phyloP scores from a whole-genome alignment of 2,797 vertebrate genomes.

The Coilia nasus region DNA sequence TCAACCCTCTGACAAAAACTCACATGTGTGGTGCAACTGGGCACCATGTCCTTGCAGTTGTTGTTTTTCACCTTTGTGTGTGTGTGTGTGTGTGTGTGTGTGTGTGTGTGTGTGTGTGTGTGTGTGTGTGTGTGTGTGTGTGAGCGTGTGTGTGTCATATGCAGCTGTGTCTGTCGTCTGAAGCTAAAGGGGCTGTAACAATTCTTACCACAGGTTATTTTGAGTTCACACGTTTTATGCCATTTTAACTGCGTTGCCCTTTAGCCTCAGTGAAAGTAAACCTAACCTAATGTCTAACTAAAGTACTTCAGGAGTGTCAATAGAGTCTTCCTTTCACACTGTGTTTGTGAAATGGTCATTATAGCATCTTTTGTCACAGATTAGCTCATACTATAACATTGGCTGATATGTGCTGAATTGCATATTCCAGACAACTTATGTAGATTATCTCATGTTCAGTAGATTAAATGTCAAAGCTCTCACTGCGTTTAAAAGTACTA shows the following conservation, averaged over 20 bases:
- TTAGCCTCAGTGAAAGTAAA: not conserved
- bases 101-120: conserved; percentile 20
- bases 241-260: not conserved
- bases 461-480: not conserved
- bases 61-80: not conserved
- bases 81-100: not conserved
- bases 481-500: not conserved
- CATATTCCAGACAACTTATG: not conserved
- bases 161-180: not conserved
- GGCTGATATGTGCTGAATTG: not conserved
- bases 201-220: not conserved
- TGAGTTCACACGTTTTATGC: not conserved
- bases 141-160: not conserved
- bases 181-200: not conserved
- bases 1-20: not conserved
- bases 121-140: not conserved
- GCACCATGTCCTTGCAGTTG: not conserved
- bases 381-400: not conserved
- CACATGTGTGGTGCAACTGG: not conserved
- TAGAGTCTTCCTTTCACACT: not conserved
- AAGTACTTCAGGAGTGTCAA: not conserved
- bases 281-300: not conserved
- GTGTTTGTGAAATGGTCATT: not conserved
- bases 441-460: not conserved
- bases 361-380: not conserved